phyloP scores from a whole-genome alignment of 2,113 vertebrate genomes.

The Tragelaphus scriptus region DNA sequence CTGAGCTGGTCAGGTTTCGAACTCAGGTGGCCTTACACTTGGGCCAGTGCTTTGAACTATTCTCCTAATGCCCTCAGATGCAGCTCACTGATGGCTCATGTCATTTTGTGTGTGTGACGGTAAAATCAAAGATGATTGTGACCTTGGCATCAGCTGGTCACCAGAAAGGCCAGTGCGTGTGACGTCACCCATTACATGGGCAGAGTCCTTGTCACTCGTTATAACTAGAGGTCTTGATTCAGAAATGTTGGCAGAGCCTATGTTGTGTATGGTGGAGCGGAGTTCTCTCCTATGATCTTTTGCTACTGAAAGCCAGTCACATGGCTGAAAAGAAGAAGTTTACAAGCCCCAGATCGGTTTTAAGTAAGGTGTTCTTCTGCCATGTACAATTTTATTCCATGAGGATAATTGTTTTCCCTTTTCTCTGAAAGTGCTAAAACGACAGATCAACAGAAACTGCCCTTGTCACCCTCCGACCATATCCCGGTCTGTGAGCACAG shows the following conservation, averaged over 20 bases:
- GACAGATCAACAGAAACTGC: background rate
- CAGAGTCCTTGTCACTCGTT: background rate
- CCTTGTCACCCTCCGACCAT: too few species aligned
- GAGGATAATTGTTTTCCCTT: background rate
- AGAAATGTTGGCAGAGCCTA: background rate
- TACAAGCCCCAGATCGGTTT: background rate
- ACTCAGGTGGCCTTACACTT: background rate
- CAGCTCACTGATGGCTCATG: background rate
- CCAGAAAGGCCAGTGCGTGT: background rate
- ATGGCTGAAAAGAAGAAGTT: background rate
- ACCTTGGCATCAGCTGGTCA: background rate
- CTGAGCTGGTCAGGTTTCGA: background rate
- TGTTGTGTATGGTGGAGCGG: background rate
- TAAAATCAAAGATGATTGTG: fast-evolving
- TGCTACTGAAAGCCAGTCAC: background rate
- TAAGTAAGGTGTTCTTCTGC: background rate
- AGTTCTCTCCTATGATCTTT: background rate
- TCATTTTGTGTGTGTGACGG: background rate
- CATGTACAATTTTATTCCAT: background rate
- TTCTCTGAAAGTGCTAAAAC: background rate
- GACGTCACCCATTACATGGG: background rate
- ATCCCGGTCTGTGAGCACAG: fast-evolving
- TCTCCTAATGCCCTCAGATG: too few species aligned
- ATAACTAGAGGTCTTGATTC: background rate
- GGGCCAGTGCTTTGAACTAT: background rate